Evolutionary conservation across 2,888 invertebrate genomes (phyloP).

Genomic region (Chrysopilus asiliformis): DNA sequence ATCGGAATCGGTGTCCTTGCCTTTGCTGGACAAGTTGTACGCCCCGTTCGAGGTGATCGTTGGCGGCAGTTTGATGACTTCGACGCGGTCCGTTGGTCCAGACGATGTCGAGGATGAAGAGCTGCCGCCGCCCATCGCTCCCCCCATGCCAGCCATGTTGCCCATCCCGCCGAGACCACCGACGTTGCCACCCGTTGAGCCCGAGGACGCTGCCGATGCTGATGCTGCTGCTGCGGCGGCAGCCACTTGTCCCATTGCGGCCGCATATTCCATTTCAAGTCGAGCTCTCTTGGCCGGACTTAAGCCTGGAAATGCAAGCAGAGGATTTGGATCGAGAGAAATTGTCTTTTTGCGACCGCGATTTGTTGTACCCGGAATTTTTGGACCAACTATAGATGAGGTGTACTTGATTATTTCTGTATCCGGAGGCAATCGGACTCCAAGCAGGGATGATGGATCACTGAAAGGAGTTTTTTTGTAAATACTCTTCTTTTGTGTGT

Average conservation of each 20-base stretch:
- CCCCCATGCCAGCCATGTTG: conserved; percentile 13
- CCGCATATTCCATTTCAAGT: conserved; percentile 36
- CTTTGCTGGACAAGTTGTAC: conserved; percentile 33
- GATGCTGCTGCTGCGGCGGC: conserved; percentile 28
- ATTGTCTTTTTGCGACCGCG: conserved; percentile 80
- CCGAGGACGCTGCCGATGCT: conserved; percentile 10
- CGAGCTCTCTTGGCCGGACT: conserved; percentile 36
- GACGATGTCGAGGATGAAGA: conserved; percentile 17
- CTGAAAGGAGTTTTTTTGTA: too few species aligned
- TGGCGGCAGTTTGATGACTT: conserved; percentile 68
- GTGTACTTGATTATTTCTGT: conserved; percentile 86
- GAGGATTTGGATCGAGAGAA: conserved; percentile 56
- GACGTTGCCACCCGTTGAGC: too few species aligned
- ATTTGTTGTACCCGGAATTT: conserved; percentile 71
- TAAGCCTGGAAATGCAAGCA: conserved; percentile 40
- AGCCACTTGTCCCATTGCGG: conserved; percentile 32
- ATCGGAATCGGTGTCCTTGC: conserved; percentile 20
- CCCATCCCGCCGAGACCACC: too few species aligned
- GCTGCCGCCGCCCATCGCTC: conserved; percentile 12
- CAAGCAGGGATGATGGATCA: conserved; percentile 70
- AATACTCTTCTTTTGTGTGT: too few species aligned
- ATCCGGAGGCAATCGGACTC: conserved; percentile 73
- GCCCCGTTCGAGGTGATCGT: conserved; percentile 45
- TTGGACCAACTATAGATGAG: conserved; percentile 73
- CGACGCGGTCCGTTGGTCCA: conserved; percentile 49